Percentiles rank a stretch among this genome's conserved stretches.
phyloP scores from a whole-genome alignment of 2,888 invertebrate species.

The Phoronis australis region DNA sequence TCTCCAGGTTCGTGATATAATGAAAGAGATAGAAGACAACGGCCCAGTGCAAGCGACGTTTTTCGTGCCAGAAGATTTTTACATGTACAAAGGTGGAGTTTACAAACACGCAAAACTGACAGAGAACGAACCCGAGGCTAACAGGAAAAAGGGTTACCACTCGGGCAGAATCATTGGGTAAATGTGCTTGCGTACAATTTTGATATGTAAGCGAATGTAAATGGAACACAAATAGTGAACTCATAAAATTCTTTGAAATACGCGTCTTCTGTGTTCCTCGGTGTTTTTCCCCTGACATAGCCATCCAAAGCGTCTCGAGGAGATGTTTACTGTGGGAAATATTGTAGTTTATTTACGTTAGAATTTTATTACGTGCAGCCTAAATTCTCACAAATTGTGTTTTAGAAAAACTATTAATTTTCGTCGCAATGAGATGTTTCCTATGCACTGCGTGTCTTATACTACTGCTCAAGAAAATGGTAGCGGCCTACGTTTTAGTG shows the following conservation, averaged over 20 bases:
- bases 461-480: no score
- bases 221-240: no score
- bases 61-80: constrained; percentile 87
- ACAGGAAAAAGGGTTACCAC: constrained; percentile 68
- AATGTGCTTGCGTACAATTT: constrained; percentile 8
- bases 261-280: not conserved
- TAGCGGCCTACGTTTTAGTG: no score
- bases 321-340: no score
- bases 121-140: constrained; percentile 52
- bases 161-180: constrained; percentile 83
- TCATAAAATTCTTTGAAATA: not conserved
- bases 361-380: no score
- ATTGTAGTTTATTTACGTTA: no score
- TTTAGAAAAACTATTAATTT: no score
- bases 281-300: no score
- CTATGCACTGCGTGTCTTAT: no score
- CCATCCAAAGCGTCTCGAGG: no score
- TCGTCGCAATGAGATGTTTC: no score
- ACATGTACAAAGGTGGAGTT: constrained; percentile 78
- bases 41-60: constrained; percentile 91
- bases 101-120: constrained; percentile 56
- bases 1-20: constrained; percentile 67
- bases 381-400: no score
- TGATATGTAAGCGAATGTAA: not conserved
- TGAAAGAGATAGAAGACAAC: constrained; percentile 81